Conservation (phyloP, 2,888 invertebrate genomes). For the Siphlonurus alternatus region DNA sequence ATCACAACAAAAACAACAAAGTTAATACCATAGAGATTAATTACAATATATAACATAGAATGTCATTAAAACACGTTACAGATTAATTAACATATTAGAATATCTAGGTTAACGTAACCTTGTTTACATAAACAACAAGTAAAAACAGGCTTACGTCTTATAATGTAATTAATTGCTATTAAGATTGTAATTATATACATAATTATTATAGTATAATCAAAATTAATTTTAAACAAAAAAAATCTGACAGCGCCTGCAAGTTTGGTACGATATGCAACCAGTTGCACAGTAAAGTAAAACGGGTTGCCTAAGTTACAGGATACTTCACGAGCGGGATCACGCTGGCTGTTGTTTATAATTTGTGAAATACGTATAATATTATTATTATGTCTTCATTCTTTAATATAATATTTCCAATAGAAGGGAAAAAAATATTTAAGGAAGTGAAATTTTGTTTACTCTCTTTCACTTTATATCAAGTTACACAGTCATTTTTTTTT, state of each 20-base stretch:
- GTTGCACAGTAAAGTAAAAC: neutral
- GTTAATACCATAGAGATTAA: too few relatives aligned
- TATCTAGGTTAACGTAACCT: too few relatives aligned
- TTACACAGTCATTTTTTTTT: too few relatives aligned
- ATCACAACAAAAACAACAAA: neutral
- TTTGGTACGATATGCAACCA: neutral
- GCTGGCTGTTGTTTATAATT: too few relatives aligned
- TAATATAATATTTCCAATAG: too few relatives aligned
- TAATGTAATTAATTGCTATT: neutral
- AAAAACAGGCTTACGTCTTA: too few relatives aligned
- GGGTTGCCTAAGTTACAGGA: neutral
- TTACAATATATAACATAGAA: neutral
- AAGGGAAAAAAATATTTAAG: too few relatives aligned
- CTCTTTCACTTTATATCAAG: too few relatives aligned
- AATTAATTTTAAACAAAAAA: neutral
- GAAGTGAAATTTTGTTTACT: too few relatives aligned
- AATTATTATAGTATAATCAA: neutral
- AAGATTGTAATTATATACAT: neutral
- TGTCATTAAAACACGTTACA: neutral
- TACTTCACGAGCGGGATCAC: neutral
- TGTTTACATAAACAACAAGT: too few relatives aligned
- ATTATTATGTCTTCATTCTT: too few relatives aligned
- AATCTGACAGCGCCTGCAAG: neutral
- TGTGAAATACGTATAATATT: too few relatives aligned
- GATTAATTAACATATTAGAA: neutral